Conservation (phyloP, 2,888 invertebrate genomes). For the Steinernema carpocapsae region DNA sequence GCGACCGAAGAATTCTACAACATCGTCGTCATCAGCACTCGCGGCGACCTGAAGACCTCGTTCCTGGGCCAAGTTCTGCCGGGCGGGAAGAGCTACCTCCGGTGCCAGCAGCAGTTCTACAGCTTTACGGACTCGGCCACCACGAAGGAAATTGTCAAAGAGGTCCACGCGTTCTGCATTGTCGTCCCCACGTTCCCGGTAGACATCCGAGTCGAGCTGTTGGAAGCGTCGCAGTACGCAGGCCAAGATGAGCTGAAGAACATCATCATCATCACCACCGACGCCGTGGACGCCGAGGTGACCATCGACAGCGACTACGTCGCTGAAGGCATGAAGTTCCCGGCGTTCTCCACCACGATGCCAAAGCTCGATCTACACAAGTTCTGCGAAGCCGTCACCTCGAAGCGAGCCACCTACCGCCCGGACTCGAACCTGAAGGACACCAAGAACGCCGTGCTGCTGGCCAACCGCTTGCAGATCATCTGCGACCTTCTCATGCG, state of each 20-base stretch:
- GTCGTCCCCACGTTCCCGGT: not conserved
- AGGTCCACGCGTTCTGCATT: not conserved
- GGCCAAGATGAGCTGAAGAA: not conserved
- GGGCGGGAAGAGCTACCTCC: not conserved
- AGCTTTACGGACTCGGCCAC: not conserved
- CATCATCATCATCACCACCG: not conserved
- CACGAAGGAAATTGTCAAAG: not conserved
- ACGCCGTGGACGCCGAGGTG: not conserved
- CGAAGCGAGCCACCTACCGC: not conserved
- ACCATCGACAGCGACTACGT: not conserved
- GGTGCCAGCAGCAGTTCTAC: not conserved
- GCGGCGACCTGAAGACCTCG: not conserved
- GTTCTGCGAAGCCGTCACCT: not conserved
- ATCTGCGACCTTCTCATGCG: not conserved
- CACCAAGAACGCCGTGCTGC: not conserved
- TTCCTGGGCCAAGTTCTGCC: not conserved
- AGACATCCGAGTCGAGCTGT: not conserved
- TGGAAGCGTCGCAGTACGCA: not conserved
- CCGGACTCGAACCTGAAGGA: not conserved
- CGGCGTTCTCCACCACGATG: not conserved
- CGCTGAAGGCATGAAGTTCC: not conserved
- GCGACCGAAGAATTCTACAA: not conserved
- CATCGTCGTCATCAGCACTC: not conserved
- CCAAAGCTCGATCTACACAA: not conserved
- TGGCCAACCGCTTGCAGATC: not conserved